phyloP scores from a whole-genome alignment of 2,797 vertebrate species.

The Loriculus beryllinus region DNA sequence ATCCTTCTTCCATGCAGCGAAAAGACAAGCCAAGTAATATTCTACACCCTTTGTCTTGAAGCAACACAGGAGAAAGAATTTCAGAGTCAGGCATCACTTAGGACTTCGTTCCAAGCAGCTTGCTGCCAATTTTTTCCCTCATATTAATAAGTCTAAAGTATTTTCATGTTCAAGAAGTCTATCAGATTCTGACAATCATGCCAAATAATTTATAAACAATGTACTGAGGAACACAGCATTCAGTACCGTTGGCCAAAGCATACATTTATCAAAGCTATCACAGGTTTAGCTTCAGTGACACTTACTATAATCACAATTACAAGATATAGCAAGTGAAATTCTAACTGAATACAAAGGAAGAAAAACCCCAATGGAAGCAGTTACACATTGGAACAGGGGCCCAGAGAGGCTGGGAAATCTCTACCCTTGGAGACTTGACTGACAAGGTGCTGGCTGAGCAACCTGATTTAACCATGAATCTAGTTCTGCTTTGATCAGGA shows the following conservation, averaged over 20 bases:
- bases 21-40: not conserved
- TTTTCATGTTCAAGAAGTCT: not conserved
- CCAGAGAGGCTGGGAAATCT: not conserved
- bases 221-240: not conserved
- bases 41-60: not conserved
- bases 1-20: not conserved
- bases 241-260: not conserved
- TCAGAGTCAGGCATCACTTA: not conserved
- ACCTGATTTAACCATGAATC: not conserved
- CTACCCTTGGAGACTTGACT: not conserved
- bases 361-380: not conserved
- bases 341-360: not conserved
- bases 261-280: not conserved
- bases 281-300: not conserved
- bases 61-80: not conserved
- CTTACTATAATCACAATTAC: not conserved
- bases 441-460: not conserved
- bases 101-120: not conserved
- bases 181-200: not conserved
- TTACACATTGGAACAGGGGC: not conserved
- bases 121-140: not conserved
- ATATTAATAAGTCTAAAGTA: not conserved
- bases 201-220: not conserved
- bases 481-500: not conserved
- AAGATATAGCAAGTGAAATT: not conserved